Conservation (phyloP, 2,888 invertebrate genomes). For the Cecidostiba fungosa region DNA sequence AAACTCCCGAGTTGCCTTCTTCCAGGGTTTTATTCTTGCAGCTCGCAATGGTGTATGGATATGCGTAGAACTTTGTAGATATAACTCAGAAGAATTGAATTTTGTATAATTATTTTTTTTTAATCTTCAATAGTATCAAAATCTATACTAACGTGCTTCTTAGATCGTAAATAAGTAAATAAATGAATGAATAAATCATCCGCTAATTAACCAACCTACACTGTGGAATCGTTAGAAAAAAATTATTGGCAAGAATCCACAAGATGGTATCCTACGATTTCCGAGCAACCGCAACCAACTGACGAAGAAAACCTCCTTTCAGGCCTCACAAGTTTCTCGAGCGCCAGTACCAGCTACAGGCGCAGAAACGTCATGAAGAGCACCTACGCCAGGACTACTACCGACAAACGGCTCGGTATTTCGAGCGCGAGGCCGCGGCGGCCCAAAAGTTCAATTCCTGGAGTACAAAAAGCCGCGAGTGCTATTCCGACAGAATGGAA, state of each 20-base stretch:
- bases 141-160: not conserved
- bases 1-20: too few relatives aligned
- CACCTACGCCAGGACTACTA: conserved; percentile 71
- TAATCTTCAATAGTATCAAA: not conserved
- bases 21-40: too few relatives aligned
- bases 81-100: too few relatives aligned
- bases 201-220: not conserved
- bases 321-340: conserved; percentile 72
- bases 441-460: conserved; percentile 74
- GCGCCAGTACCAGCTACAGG: conserved; percentile 75
- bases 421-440: conserved; percentile 72
- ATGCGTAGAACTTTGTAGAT: too few relatives aligned
- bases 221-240: conserved; percentile 1
- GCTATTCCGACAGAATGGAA: conserved; percentile 64
- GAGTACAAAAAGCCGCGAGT: conserved; percentile 68
- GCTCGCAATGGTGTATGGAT: too few relatives aligned
- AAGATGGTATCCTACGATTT: not conserved
- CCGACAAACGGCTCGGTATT: conserved; percentile 73
- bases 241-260: not conserved
- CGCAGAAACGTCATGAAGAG: conserved; percentile 74
- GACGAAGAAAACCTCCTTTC: conserved; percentile 28
- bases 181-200: not conserved
- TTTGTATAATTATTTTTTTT: not conserved
- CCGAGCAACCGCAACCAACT: not conserved
- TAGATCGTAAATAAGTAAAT: not conserved